A percentile compares a stretch with the other conserved stretches of the same genome.
phyloP scores from a whole-genome alignment of 2,113 vertebrate genomes.

The Lampris incognitus region DNA sequence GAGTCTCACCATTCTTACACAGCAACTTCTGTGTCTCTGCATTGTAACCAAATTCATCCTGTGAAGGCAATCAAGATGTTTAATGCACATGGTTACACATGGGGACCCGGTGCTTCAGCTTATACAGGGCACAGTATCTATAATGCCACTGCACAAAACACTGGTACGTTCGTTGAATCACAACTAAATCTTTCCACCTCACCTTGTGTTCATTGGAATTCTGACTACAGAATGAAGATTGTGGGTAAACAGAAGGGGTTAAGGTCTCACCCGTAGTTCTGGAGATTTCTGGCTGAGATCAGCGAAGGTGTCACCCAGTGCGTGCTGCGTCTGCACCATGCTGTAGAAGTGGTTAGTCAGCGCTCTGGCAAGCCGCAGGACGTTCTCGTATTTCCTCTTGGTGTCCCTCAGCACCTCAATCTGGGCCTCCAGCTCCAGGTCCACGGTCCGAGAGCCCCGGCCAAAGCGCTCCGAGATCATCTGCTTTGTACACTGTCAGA shows the following conservation, averaged over 20 bases:
- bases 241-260: too few species aligned
- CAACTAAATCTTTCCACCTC: too few species aligned
- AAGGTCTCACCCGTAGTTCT: slow-evolving; percentile 88
- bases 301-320: slow-evolving; percentile 93
- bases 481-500: slow-evolving; percentile 93
- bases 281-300: slow-evolving; percentile 99
- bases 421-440: slow-evolving; percentile 96
- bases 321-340: slow-evolving; percentile 97
- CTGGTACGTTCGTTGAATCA: too few species aligned
- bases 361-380: slow-evolving; percentile 90
- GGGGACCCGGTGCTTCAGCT: too few species aligned
- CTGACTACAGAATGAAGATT: too few species aligned
- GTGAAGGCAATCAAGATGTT: neutral
- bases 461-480: slow-evolving; percentile 95
- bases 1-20: slow-evolving; percentile 96
- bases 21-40: slow-evolving; percentile 96
- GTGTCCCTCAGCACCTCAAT: slow-evolving; percentile 96
- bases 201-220: too few species aligned
- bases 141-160: too few species aligned
- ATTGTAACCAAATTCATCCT: slow-evolving; percentile 99
- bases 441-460: slow-evolving; percentile 93
- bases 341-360: slow-evolving; percentile 96
- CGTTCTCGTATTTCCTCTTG: slow-evolving; percentile 93
- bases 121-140: too few species aligned
- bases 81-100: neutral